A percentile compares a stretch with the other conserved stretches of the same genome.
Conservation (phyloP, 2,113 vertebrate species). For the Urocynchramus pylzowi region DNA sequence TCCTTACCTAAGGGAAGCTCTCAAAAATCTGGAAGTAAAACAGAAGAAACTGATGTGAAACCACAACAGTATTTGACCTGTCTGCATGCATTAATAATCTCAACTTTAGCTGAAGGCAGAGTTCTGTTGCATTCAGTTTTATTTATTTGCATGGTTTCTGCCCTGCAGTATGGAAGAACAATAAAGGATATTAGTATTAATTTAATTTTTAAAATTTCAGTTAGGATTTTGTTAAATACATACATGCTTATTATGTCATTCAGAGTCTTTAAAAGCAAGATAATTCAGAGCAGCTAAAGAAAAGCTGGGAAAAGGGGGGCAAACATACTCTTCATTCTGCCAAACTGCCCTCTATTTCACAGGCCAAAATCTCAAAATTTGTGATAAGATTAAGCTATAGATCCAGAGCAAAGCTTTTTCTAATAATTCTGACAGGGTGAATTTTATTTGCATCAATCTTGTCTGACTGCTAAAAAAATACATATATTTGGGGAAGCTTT, state of each 20-base stretch:
- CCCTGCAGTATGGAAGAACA: background rate
- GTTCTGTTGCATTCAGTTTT: conserved; percentile 26
- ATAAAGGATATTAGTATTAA: background rate
- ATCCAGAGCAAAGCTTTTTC: background rate
- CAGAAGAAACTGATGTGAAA: conserved; percentile 65
- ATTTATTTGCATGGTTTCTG: conserved; percentile 23
- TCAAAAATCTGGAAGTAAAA: conserved; percentile 65
- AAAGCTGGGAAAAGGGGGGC: background rate
- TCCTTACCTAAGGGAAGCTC: conserved; percentile 66
- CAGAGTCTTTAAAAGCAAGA: background rate
- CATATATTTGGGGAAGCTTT: background rate
- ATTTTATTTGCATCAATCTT: background rate
- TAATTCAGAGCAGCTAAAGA: background rate
- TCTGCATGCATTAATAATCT: conserved; percentile 55
- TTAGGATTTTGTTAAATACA: background rate
- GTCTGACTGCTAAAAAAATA: background rate
- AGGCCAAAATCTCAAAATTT: background rate
- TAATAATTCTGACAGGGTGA: background rate
- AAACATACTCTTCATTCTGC: background rate
- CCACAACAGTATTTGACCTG: conserved; percentile 53
- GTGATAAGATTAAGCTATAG: background rate
- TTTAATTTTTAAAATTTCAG: background rate
- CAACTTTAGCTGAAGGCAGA: conserved; percentile 41
- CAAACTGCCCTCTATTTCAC: background rate
- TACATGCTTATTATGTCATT: background rate